These are phyloP conservation scores for Pempheris klunzingeri DNA, from an alignment of 2,797 vertebrate species.

Conservation along the genomic window DNA sequence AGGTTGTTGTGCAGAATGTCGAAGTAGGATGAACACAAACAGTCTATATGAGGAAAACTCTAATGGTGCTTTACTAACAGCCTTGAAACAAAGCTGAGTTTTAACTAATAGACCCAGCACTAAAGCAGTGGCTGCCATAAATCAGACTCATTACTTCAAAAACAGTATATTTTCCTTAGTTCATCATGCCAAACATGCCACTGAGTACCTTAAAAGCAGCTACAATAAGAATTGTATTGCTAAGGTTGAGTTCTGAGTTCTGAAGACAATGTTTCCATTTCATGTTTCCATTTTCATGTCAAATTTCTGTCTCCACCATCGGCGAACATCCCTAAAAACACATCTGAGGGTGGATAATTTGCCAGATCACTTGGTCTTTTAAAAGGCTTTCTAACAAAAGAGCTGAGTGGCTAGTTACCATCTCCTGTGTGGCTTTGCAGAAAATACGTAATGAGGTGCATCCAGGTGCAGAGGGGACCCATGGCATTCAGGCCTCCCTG, in stretches of 20 bases:
- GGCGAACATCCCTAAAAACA: slow-evolving; percentile 18
- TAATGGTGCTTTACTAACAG: not conserved
- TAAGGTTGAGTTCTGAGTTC: slow-evolving; percentile 9
- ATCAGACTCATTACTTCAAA: not conserved
- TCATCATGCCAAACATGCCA: not conserved
- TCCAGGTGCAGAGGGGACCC: slow-evolving; percentile 52
- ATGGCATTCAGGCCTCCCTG: slow-evolving; percentile 37
- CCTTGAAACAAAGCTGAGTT: slow-evolving; percentile 10
- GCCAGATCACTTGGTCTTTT: slow-evolving; percentile 10
- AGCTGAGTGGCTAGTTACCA: slow-evolving; percentile 29
- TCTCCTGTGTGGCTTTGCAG: slow-evolving; percentile 48
- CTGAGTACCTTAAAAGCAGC: slow-evolving; percentile 1
- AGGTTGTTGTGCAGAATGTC: slow-evolving; percentile 49
- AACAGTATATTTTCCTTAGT: not conserved
- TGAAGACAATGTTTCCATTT: slow-evolving; percentile 4
- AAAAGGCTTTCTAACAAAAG: slow-evolving; percentile 28
- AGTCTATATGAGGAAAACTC: slow-evolving; percentile 13
- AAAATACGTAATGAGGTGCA: slow-evolving; percentile 55
- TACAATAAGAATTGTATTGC: not conserved
- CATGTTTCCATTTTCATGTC: too few relatives aligned
- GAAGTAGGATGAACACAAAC: slow-evolving; percentile 26
- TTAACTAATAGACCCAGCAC: slow-evolving; percentile 12
- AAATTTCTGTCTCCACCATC: not conserved
- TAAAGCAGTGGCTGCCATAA: not conserved
- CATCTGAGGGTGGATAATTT: not conserved